Evolutionary conservation across 1,140 invertebrate genomes (phyloP), one percentile per base, ranked within the genome.

Genomic region (Dryas iulia): DNA sequence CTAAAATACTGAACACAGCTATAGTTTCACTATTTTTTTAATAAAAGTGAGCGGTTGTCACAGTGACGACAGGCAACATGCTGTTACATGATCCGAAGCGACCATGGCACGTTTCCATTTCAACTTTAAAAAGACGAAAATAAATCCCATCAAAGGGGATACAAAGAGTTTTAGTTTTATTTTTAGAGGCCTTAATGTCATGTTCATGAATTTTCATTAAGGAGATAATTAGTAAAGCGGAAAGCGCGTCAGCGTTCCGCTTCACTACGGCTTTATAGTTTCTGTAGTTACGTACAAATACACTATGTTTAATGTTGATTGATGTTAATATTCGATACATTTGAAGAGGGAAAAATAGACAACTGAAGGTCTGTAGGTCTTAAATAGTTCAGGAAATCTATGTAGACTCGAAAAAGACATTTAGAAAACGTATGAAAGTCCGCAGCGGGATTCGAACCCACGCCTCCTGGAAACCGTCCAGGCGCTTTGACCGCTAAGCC

Each of bases 201-300:
- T n/a, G 61, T 57, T 61, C 33, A 71, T 57, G 57, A 65, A 66
- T 58, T 71, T 62, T 59, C 47, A 53, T 59, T 23, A 59, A 30
- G 67, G 31, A 70, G 56, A 30, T 70, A 64, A 70, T 70, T 65
- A 69, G 69, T 60, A 30, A 33, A 65, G 66, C 69, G 69, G 69
- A 71, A 61, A 24, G 21, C 7, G 52, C 65, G 25, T 67, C 39
- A 47, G 14, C 39, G 39, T 47, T 47, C n/a, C 14, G 39, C 14
- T 21, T 21, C 39, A 47, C 39, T 47, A 47, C 7, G 7, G 6
- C 26, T 8, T 47, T 47, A 47, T 47, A 47, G 39, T 47, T 47
- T 47, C 39, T 18, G 14, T 21, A 8, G 18, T 47, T 47, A 18
- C 14, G 8, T 47, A 47, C 1, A 21, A 21, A 47, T 21, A 7